Base-by-base conservation (phyloP, 2,888 invertebrate species). In the Drosophila bunnanda region DNA sequence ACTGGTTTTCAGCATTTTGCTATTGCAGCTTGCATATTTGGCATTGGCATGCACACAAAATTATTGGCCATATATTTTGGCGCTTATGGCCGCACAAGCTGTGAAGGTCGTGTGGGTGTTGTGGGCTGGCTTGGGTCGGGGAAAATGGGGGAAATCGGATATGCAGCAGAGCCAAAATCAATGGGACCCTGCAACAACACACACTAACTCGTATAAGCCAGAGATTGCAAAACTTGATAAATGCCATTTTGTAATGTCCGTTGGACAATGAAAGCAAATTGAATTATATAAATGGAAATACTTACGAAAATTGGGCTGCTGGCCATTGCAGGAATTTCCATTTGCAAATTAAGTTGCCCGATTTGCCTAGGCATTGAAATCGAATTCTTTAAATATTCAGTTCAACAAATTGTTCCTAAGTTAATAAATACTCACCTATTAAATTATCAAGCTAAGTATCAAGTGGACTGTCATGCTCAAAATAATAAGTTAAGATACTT, bases 61-160 rank as follows among this genome's bases (percentile, higher is more conserved):
- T 81, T 76, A 84, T 72, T 72, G 82, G 53, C 65, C 59, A 76
- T 72, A 57, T 58, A 64, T 74, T 77, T 77, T 56, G 67, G 76
- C 68, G 76, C 55, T 73, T 66, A 48, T 57, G 56, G 56, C 62
- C 59, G 52, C 71, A 57, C 64, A 58, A 71, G 57, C 59, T 67
- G 57, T 55, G 80, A 82, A 82, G 82, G 82, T 82, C 80, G 80
- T 68, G 74, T 85, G 78, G 77, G 85, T 80, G 80, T 68, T 34
- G 48, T 20, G 32, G 50, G 50, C 30, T 12, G 44, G 15, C 1
- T 41, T 22, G 15, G 53, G 36, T 52, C 46, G 56, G 71, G 74
- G 71, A 66, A 68, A 56, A 34, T 20, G 34, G 41, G 50, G 76
- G 70, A 41, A 41, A 55, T 78, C 62, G 69, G 78, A 80, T 82